phyloP scores from a whole-genome alignment of 2,888 invertebrate genomes.

The Zygogramma bicolorata region DNA sequence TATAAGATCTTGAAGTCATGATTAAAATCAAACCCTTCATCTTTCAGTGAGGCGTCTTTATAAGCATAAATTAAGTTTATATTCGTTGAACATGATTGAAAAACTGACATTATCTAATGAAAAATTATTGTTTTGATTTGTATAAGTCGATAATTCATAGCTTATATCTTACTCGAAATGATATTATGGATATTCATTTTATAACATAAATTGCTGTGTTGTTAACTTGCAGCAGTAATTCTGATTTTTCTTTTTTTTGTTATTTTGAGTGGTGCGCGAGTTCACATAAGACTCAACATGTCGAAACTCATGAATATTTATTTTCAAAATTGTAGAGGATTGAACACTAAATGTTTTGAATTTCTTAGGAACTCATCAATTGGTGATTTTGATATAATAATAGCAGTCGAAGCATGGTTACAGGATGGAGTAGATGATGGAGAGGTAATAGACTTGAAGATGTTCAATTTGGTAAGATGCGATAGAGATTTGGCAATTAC shows the following conservation, averaged over 20 bases:
- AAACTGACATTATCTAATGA: not conserved
- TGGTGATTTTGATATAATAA: not conserved
- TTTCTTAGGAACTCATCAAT: not conserved
- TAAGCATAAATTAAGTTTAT: not conserved
- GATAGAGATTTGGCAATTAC: not conserved
- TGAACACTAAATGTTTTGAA: not conserved
- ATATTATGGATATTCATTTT: not conserved
- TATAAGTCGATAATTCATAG: not conserved
- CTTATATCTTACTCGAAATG: not conserved
- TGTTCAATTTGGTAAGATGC: slow-evolving; percentile 9
- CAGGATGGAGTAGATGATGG: slow-evolving; percentile 14
- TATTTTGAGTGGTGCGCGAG: not conserved
- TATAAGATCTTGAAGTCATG: not conserved
- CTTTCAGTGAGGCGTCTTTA: not conserved
- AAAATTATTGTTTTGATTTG: not conserved
- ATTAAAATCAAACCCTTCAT: not conserved
- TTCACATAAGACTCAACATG: not conserved
- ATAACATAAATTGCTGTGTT: not conserved
- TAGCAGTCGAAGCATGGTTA: slow-evolving; percentile 1
- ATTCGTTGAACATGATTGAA: not conserved
- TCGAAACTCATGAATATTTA: no score
- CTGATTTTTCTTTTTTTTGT: not conserved
- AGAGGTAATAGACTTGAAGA: slow-evolving; percentile 11
- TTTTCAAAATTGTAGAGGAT: no score
- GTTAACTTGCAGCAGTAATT: not conserved